Evolutionary conservation across 2,888 invertebrate genomes (phyloP).

Genomic region (Trypoxylon attenuatum): DNA sequence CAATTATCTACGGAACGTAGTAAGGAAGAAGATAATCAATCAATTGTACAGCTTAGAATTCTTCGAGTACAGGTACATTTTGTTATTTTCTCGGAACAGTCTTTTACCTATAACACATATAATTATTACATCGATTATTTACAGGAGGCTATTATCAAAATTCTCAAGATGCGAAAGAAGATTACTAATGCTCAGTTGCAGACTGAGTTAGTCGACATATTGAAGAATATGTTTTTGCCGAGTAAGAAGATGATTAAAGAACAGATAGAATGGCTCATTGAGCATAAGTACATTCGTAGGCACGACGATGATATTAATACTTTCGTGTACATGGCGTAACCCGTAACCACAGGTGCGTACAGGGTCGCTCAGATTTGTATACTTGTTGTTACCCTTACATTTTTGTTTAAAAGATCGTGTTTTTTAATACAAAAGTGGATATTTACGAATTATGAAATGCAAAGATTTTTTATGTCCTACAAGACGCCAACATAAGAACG

Average conservation of each 20-base stretch:
- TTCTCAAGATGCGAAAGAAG: slow-evolving; percentile 97
- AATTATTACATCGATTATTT: slow-evolving; percentile 3
- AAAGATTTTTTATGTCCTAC: slow-evolving; percentile 5
- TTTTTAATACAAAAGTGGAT: slow-evolving; percentile 42
- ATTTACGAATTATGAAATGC: slow-evolving; percentile 35
- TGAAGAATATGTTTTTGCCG: slow-evolving; percentile 99
- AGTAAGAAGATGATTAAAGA: slow-evolving; percentile 99
- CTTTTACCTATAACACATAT: not conserved
- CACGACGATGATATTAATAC: slow-evolving; percentile 98
- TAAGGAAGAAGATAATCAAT: slow-evolving; percentile 98
- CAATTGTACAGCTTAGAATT: slow-evolving; percentile 97
- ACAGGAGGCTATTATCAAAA: slow-evolving; percentile 99
- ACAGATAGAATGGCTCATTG: slow-evolving; percentile 99
- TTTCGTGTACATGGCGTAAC: slow-evolving; percentile 97
- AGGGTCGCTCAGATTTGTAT: slow-evolving; percentile 47
- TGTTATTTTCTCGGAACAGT: slow-evolving; percentile 10
- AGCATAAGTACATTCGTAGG: slow-evolving; percentile 97
- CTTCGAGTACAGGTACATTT: slow-evolving; percentile 83
- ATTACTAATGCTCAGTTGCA: slow-evolving; percentile 96
- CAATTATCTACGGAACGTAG: slow-evolving; percentile 96
- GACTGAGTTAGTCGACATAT: slow-evolving; percentile 97
- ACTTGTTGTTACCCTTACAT: slow-evolving; percentile 68
- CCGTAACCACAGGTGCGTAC: slow-evolving; percentile 50
- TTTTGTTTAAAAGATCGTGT: slow-evolving; percentile 63
- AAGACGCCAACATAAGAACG: slow-evolving; percentile 3